phyloP scores from a whole-genome alignment of 2,888 invertebrate genomes.

The Synergus itoensis region DNA sequence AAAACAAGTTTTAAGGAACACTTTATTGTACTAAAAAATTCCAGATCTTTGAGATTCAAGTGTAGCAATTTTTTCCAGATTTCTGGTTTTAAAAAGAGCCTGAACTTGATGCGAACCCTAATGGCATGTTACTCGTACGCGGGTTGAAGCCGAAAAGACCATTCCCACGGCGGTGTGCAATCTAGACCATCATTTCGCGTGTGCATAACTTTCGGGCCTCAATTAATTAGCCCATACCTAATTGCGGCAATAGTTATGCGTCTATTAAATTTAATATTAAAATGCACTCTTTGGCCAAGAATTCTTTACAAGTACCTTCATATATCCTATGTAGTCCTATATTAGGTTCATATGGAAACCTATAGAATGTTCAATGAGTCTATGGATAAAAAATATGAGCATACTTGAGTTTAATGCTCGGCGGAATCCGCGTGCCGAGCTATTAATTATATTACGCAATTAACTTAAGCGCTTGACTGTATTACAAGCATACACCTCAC shows the following conservation, averaged over 20 bases:
- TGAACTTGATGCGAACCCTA: conserved; percentile 4
- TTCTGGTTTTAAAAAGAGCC: conserved; percentile 23
- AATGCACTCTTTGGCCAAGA: conserved; percentile 23
- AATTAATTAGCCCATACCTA: conserved; percentile 69
- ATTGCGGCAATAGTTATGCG: conserved; percentile 67
- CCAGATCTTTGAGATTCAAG: neutral
- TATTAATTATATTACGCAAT: conserved; percentile 54
- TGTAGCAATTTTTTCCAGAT: neutral
- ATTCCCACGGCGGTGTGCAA: conserved; percentile 56
- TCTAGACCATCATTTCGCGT: conserved; percentile 59
- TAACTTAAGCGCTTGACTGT: conserved; percentile 41
- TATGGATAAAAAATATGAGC: neutral
- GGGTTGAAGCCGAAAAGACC: conserved; percentile 54
- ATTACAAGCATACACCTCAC: conserved; percentile 38
- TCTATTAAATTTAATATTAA: conserved; percentile 52
- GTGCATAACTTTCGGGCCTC: conserved; percentile 62
- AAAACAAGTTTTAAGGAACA: no score
- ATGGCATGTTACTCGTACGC: conserved; percentile 52
- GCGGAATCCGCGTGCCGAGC: conserved; percentile 42
- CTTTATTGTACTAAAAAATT: no score
- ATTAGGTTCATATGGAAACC: neutral
- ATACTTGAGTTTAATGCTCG: no score
- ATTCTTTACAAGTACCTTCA: conserved; percentile 42
- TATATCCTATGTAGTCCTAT: neutral
- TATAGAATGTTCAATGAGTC: neutral